Percentiles rank a stretch among this genome's conserved stretches.
These are phyloP conservation scores for Phenganax subtilis DNA, from an alignment of 92 coral and sea anemone genomes.

Conservation along the genomic window DNA sequence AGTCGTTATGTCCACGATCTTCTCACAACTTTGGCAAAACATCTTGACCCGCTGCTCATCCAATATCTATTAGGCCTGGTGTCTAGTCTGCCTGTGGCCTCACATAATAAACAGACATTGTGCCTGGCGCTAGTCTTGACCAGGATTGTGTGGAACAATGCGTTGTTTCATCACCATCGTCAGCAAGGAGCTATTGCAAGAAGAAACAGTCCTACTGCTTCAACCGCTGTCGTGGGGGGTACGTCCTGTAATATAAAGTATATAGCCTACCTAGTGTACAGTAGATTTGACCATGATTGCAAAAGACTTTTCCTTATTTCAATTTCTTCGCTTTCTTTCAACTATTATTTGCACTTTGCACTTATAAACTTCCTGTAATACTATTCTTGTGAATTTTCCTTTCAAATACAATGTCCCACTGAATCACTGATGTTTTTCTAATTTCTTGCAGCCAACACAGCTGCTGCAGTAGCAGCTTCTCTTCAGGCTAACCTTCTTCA, in stretches of 20 bases:
- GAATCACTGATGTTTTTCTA: background rate
- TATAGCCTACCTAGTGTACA: too few species aligned
- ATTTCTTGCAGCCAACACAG: slow-evolving; percentile 57
- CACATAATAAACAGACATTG: slow-evolving; percentile 91
- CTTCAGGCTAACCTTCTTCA: slow-evolving; percentile 76
- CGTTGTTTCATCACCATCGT: slow-evolving; percentile 58
- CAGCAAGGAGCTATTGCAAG: slow-evolving; percentile 27
- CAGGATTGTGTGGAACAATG: slow-evolving; percentile 91
- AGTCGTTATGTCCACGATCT: slow-evolving; percentile 97
- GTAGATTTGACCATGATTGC: too few species aligned
- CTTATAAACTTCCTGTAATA: too few species aligned
- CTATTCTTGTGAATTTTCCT: too few species aligned
- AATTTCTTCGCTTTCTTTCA: too few species aligned
- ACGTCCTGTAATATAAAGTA: background rate
- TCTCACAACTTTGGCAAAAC: slow-evolving; percentile 88
- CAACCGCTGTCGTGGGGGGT: slow-evolving; percentile 41
- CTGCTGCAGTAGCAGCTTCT: slow-evolving; percentile 89
- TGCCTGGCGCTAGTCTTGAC: slow-evolving; percentile 80
- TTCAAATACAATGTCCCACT: too few species aligned
- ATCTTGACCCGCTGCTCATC: slow-evolving; percentile 79
- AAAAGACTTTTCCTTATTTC: too few species aligned
- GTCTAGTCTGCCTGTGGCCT: slow-evolving; percentile 69
- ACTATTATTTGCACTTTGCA: too few species aligned
- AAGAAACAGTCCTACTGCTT: slow-evolving; percentile 27
- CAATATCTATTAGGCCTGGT: slow-evolving; percentile 80